These are phyloP conservation scores for Selene dorsalis DNA, from an alignment of 2,797 vertebrate species.

Conservation along the genomic window DNA sequence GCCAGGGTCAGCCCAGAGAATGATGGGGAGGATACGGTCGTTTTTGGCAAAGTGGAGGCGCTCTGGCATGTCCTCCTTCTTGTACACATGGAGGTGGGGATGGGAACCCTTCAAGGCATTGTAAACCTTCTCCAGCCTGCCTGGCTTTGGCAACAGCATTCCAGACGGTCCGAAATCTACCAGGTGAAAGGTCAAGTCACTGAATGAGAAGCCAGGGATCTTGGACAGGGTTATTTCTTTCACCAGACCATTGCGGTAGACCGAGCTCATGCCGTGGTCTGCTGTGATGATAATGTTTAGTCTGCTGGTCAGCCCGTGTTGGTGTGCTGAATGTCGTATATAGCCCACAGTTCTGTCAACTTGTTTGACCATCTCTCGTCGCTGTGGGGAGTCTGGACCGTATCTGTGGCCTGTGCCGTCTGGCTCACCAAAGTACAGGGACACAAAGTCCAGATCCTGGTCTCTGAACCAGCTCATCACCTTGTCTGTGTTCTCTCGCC, in stretches of 20 bases:
- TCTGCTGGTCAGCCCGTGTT: constrained; percentile 61
- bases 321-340: constrained; percentile 77
- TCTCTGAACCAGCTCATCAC: constrained; percentile 88
- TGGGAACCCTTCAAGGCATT: constrained; percentile 85
- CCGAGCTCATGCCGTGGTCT: constrained; percentile 91
- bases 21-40: constrained; percentile 86
- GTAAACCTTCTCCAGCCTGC: constrained; percentile 88
- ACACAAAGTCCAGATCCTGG: constrained; percentile 87
- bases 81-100: constrained; percentile 89
- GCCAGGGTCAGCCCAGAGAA: constrained; percentile 88
- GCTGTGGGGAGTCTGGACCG: constrained; percentile 87
- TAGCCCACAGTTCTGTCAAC: constrained; percentile 91
- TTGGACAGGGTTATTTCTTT: constrained; percentile 82
- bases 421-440: constrained; percentile 93
- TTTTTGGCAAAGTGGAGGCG: constrained; percentile 85
- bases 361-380: constrained; percentile 86
- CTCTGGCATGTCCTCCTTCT: constrained; percentile 88
- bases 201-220: constrained; percentile 86
- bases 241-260: constrained; percentile 70
- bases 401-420: constrained; percentile 88
- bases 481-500: constrained; percentile 86
- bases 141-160: constrained; percentile 90
- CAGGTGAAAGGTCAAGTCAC: constrained; percentile 88
- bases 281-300: constrained; percentile 92
- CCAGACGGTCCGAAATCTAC: constrained; percentile 91